phyloP scores from a whole-genome alignment of 2,797 vertebrate genomes.

The Cyprinella venusta region DNA sequence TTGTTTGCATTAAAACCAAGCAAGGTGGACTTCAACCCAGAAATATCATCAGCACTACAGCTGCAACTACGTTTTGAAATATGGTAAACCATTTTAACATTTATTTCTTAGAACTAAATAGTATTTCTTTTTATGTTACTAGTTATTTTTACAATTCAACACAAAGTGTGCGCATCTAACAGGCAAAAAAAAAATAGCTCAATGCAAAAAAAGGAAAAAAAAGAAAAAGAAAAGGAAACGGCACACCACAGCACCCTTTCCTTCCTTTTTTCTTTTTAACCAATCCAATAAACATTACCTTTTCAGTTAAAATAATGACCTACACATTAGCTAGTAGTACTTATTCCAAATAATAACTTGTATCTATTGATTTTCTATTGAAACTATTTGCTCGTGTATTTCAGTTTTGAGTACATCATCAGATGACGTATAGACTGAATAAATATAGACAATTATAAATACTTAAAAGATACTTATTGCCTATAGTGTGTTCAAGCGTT shows the following conservation, averaged over 20 bases:
- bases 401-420: not conserved
- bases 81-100: not conserved
- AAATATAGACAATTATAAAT: too few relatives aligned
- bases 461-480: too few relatives aligned
- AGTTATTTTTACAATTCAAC: not conserved
- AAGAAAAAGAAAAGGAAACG: too few relatives aligned
- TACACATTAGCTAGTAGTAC: not conserved
- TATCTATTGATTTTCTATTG: not conserved
- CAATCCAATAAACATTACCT: not conserved
- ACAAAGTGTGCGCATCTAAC: not conserved
- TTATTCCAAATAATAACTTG: not conserved
- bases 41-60: not conserved
- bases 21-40: constrained; percentile 6
- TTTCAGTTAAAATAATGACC: not conserved
- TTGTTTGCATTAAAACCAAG: not conserved
- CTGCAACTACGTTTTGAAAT: not conserved
- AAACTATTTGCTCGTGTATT: not conserved
- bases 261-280: not conserved
- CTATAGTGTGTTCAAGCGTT: too few relatives aligned
- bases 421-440: not conserved
- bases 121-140: not conserved
- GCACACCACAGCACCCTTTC: too few relatives aligned
- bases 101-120: not conserved
- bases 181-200: too few relatives aligned
- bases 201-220: too few relatives aligned